phyloP scores from a whole-genome alignment of 1,140 invertebrate species.

The Drosophila lowei region DNA sequence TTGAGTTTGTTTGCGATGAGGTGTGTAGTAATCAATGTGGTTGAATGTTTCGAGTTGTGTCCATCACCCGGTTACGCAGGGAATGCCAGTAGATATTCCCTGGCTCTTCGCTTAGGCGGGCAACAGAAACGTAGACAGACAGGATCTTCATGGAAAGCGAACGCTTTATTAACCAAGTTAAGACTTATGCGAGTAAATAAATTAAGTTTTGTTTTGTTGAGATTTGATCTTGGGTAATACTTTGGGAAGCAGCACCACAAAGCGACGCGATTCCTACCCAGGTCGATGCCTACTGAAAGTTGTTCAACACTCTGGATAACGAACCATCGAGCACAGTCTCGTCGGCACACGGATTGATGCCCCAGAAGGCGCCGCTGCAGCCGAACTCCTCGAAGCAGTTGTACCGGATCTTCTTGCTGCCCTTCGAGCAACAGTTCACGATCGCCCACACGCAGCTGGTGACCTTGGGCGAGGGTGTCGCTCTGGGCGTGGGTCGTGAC shows the following conservation, averaged over 20 bases:
- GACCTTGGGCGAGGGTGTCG: constrained; percentile 73
- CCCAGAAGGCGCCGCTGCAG: constrained; percentile 87
- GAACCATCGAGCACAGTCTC: constrained; percentile 78
- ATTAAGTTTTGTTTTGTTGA: constrained; percentile 10
- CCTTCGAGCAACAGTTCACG: constrained; percentile 86
- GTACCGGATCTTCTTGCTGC: constrained; percentile 81
- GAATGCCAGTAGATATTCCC: no score
- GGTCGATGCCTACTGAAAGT: constrained; percentile 13
- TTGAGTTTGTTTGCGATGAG: no score
- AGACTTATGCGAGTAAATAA: constrained; percentile 28
- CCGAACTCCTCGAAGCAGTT: constrained; percentile 87
- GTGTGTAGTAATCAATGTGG: neutral
- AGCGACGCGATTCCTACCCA: neutral
- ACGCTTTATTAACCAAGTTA: constrained; percentile 33
- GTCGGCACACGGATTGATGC: constrained; percentile 85
- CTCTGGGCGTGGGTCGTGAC: neutral
- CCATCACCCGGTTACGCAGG: neutral
- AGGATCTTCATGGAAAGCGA: constrained; percentile 1
- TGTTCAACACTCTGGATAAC: constrained; percentile 32
- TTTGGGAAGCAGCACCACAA: constrained; percentile 3
- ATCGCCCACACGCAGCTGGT: constrained; percentile 87
- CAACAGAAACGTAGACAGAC: neutral
- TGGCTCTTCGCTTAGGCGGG: constrained; percentile 2
- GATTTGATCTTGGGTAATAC: constrained; percentile 7
- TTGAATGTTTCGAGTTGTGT: neutral